Evolutionary conservation across 2,113 vertebrate species (phyloP).

Genomic region (Psilopsiagon aymara): DNA sequence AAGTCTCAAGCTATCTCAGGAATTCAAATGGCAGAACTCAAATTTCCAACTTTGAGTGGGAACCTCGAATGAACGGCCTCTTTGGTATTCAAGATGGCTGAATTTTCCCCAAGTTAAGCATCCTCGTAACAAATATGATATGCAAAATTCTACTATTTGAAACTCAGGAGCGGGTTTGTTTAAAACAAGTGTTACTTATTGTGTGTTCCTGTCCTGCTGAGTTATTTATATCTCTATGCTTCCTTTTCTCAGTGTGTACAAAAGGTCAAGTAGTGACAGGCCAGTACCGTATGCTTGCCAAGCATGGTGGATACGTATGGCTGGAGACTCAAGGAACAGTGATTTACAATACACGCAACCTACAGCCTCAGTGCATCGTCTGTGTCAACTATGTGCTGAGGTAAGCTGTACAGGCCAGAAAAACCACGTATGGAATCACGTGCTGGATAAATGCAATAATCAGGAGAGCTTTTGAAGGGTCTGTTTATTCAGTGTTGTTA

Average conservation of each 20-base stretch:
- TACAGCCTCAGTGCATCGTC: slow-evolving; percentile 90
- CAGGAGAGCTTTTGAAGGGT: neutral
- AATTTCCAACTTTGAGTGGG: neutral
- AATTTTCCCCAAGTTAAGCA: neutral
- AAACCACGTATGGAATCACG: neutral
- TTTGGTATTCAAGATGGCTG: neutral
- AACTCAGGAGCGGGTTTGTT: neutral
- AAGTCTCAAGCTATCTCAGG: neutral
- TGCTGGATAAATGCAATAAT: neutral
- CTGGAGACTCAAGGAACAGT: slow-evolving; percentile 92
- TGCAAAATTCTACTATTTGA: neutral
- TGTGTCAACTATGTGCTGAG: slow-evolving; percentile 94
- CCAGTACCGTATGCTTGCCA: slow-evolving; percentile 93
- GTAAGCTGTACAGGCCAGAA: slow-evolving; percentile 56
- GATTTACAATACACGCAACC: slow-evolving; percentile 83
- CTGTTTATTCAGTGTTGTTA: neutral
- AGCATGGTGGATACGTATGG: slow-evolving; percentile 92
- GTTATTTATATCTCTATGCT: neutral
- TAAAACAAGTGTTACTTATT: neutral
- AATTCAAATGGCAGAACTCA: neutral
- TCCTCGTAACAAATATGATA: neutral
- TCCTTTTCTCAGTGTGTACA: slow-evolving; percentile 82
- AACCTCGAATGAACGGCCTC: neutral
- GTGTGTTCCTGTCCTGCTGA: neutral
- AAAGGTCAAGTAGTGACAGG: slow-evolving; percentile 92